These are phyloP conservation scores for Nymphalis urticae DNA, from an alignment of 2,888 invertebrate genomes.

Conservation along the genomic window DNA sequence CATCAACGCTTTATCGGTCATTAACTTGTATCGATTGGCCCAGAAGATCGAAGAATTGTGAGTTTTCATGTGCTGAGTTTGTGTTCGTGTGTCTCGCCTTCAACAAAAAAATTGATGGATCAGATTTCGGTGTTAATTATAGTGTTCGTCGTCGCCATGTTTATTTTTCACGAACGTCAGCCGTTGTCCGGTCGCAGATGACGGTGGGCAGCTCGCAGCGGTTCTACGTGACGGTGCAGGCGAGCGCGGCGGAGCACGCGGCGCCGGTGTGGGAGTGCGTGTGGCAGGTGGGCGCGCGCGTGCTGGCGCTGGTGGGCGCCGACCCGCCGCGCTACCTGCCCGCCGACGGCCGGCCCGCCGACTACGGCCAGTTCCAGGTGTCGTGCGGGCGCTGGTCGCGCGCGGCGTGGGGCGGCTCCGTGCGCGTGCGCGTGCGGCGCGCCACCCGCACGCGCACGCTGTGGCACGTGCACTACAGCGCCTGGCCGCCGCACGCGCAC, in stretches of 20 bases:
- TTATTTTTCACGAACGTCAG: too few relatives aligned
- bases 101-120: too few relatives aligned
- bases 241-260: constrained; percentile 43
- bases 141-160: too few relatives aligned
- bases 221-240: constrained; percentile 85
- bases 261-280: constrained; percentile 93
- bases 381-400: constrained; percentile 49
- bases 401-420: constrained; percentile 68
- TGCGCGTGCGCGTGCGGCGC: constrained; percentile 58
- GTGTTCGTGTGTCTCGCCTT: too few relatives aligned
- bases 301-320: constrained; percentile 89
- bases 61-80: too few relatives aligned
- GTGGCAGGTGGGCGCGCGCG: constrained; percentile 92
- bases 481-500: constrained; percentile 30
- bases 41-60: too few relatives aligned
- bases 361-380: constrained; percentile 80
- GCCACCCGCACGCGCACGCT: constrained; percentile 61
- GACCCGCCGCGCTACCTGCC: constrained; percentile 81
- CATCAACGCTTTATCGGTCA: too few relatives aligned
- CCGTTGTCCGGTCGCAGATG: constrained; percentile 76
- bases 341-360: constrained; percentile 67
- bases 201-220: constrained; percentile 91
- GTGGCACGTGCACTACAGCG: constrained; percentile 45
- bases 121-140: too few relatives aligned
- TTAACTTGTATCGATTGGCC: too few relatives aligned